Evolutionary conservation across 2,113 vertebrate genomes (phyloP).

Genomic region (Perognathus longimembris): DNA sequence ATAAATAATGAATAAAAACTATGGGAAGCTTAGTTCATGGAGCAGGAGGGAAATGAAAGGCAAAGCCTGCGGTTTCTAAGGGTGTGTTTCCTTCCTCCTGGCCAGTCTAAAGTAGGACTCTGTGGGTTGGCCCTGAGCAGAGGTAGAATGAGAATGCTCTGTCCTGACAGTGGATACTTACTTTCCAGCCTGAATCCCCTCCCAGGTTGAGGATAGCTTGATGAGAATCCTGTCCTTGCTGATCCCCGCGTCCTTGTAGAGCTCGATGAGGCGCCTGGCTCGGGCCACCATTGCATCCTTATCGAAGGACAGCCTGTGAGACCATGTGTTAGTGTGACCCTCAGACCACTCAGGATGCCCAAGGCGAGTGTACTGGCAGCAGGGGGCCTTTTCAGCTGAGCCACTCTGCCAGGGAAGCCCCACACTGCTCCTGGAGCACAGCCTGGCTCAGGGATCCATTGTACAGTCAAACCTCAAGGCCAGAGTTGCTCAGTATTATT

Average conservation of each 20-base stretch:
- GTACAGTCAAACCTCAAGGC: neutral
- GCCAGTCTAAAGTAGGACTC: neutral
- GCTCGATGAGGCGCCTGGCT: conserved; percentile 91
- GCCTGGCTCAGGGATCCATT: neutral
- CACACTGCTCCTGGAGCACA: neutral
- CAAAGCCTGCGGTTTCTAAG: neutral
- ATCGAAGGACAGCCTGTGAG: conserved; percentile 94
- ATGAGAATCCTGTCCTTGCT: conserved; percentile 94
- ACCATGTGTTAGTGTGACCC: neutral
- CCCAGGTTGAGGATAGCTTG: conserved; percentile 98
- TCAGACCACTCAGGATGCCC: neutral
- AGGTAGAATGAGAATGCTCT: neutral
- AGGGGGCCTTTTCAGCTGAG: neutral
- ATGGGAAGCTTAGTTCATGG: neutral
- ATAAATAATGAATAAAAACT: neutral
- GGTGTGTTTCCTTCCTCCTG: neutral
- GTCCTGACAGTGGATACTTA: conserved; percentile 78
- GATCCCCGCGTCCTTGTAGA: conserved; percentile 94
- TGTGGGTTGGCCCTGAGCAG: neutral
- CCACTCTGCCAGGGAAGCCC: no score
- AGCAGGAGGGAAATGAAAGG: neutral
- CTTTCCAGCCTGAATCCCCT: conserved; percentile 98
- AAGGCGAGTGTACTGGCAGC: neutral
- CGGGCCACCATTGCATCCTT: conserved; percentile 95
- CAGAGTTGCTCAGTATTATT: neutral